Conservation (phyloP, 2,888 invertebrate genomes). For the Liopterus haemorrhoidalis region DNA sequence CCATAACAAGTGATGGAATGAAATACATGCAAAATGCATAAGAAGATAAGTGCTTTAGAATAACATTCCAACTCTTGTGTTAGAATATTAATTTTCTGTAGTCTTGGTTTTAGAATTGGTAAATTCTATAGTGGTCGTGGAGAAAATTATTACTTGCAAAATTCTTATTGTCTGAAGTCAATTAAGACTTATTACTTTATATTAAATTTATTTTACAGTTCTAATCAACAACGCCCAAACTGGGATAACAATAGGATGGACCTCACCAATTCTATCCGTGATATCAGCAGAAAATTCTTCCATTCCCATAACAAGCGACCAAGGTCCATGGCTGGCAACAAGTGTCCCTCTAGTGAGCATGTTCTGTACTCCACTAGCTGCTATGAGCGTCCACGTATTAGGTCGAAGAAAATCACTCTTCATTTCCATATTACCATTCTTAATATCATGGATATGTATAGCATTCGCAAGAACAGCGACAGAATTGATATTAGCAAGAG, state of each 20-base stretch:
- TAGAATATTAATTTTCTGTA: no score
- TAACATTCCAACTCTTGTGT: no score
- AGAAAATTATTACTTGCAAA: no score
- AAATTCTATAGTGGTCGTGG: no score
- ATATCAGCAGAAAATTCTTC: constrained; percentile 35
- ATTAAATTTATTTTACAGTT: constrained; percentile 43
- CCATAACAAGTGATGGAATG: no score
- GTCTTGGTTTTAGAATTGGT: no score
- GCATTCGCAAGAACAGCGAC: constrained; percentile 51
- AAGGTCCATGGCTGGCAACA: constrained; percentile 54
- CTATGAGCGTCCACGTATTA: constrained; percentile 55
- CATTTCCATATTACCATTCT: constrained; percentile 52
- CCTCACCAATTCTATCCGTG: constrained; percentile 48
- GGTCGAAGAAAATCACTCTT: constrained; percentile 56
- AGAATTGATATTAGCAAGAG: constrained; percentile 51
- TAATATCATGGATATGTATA: constrained; percentile 54
- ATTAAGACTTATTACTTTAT: no score
- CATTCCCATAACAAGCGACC: constrained; percentile 45
- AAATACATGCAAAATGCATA: no score
- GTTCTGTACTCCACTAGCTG: constrained; percentile 54
- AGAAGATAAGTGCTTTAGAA: no score
- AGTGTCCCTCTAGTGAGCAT: constrained; percentile 56
- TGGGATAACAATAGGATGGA: constrained; percentile 53
- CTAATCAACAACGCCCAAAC: constrained; percentile 47
- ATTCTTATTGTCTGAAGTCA: no score